Percentiles rank a stretch among this genome's conserved stretches.
Evolutionary conservation across 2,888 invertebrate species (phyloP).

Genomic region (Stenichneumon culpator): DNA sequence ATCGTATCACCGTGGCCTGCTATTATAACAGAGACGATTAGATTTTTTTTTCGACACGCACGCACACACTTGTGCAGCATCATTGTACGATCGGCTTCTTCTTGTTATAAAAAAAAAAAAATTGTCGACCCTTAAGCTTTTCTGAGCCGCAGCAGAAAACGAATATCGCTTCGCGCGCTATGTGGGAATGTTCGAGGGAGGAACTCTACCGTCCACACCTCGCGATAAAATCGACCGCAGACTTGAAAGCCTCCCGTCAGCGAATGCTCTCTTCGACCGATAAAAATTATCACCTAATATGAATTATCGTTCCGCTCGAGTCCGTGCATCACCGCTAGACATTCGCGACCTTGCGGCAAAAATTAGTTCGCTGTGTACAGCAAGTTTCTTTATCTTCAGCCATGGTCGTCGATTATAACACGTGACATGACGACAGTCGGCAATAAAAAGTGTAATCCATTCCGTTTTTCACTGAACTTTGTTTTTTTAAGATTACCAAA

Average conservation of each 20-base stretch:
- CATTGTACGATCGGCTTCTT: neutral
- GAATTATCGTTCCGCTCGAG: constrained; percentile 43
- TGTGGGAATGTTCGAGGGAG: neutral
- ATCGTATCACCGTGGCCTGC: constrained; percentile 6
- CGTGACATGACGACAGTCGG: too few species aligned
- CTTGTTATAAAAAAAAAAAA: neutral
- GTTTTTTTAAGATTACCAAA: too few species aligned
- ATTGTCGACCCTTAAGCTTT: neutral
- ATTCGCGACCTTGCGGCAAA: constrained; percentile 43
- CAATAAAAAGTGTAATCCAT: too few species aligned
- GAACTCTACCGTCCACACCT: neutral
- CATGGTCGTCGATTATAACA: constrained; percentile 14
- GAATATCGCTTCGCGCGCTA: neutral
- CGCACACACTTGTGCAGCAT: neutral
- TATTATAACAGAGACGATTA: constrained; percentile 4
- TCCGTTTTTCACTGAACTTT: too few species aligned
- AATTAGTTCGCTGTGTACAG: constrained; percentile 1
- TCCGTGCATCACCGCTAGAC: constrained; percentile 2
- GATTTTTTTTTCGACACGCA: constrained; percentile 1
- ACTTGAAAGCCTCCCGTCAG: neutral
- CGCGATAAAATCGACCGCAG: neutral
- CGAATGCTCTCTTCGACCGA: constrained; percentile 21
- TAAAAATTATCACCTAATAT: constrained; percentile 44
- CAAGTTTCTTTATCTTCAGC: constrained; percentile 13
- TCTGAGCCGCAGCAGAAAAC: neutral